Percentiles rank a stretch among this genome's conserved stretches.
These are phyloP conservation scores for Hemistola chrysoprasaria DNA, from an alignment of 2,888 invertebrate genomes.

Conservation along the genomic window DNA sequence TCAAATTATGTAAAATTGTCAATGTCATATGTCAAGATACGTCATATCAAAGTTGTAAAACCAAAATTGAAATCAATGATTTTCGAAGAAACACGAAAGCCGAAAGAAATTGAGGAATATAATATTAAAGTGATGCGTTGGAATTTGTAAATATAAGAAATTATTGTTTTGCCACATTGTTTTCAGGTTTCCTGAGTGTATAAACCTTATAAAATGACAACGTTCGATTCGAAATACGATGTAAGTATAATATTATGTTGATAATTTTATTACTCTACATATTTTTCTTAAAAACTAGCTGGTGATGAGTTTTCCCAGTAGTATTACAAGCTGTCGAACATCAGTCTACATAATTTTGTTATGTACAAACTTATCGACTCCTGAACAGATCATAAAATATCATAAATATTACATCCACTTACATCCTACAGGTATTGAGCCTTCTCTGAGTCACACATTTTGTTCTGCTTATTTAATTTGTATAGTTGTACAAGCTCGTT, in stretches of 20 bases:
- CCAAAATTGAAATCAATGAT: background rate
- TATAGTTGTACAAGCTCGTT: no score
- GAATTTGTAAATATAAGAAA: slow-evolving; percentile 33
- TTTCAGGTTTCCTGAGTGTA: slow-evolving; percentile 24
- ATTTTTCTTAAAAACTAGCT: no score
- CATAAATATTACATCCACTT: no score
- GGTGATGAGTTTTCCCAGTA: no score
- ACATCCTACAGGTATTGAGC: no score
- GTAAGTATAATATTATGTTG: slow-evolving; percentile 61
- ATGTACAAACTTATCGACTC: no score
- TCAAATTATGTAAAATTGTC: no score
- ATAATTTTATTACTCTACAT: no score
- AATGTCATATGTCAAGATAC: background rate
- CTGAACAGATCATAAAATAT: no score
- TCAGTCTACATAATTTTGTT: no score
- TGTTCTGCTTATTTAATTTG: background rate
- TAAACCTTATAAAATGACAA: slow-evolving; percentile 49
- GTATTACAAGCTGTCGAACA: no score
- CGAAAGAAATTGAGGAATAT: no score
- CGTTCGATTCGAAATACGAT: slow-evolving; percentile 79
- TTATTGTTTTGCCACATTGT: slow-evolving; percentile 37
- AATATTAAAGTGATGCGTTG: slow-evolving; percentile 54
- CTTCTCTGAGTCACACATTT: background rate
- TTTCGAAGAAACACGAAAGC: slow-evolving; percentile 4
- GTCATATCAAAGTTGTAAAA: slow-evolving; percentile 6